Conservation (phyloP, 1,140 invertebrate genomes). For the Bombus balteatus region DNA sequence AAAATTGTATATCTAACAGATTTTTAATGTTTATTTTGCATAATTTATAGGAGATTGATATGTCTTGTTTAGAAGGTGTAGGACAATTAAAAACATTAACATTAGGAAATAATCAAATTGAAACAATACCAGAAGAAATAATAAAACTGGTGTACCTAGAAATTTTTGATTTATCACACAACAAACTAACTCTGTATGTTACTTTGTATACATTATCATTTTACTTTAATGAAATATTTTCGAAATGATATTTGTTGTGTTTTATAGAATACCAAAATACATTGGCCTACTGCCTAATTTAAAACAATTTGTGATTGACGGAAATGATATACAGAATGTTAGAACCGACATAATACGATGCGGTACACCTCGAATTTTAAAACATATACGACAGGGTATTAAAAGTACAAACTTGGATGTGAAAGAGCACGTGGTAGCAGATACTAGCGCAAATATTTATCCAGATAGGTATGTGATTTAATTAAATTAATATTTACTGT, state of each 20-base stretch:
- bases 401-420: slow-evolving; percentile 79
- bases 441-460: slow-evolving; percentile 77
- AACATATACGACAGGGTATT: slow-evolving; percentile 88
- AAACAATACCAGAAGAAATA: slow-evolving; percentile 90
- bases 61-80: slow-evolving; percentile 86
- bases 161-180: slow-evolving; percentile 92
- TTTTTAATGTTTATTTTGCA: slow-evolving; percentile 16
- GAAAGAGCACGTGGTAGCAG: slow-evolving; percentile 57
- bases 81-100: slow-evolving; percentile 89
- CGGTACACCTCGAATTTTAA: slow-evolving; percentile 91
- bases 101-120: slow-evolving; percentile 89
- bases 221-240: slow-evolving; percentile 1
- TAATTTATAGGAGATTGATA: slow-evolving; percentile 85
- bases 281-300: slow-evolving; percentile 90
- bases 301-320: slow-evolving; percentile 91
- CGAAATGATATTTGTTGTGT: slow-evolving; percentile 24
- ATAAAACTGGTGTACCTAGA: slow-evolving; percentile 88
- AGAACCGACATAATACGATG: slow-evolving; percentile 90
- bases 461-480: slow-evolving; percentile 86
- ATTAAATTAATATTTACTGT: slow-evolving; percentile 10
- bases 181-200: slow-evolving; percentile 88
- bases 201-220: slow-evolving; percentile 25
- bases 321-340: slow-evolving; percentile 91
- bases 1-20: background rate
- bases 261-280: slow-evolving; percentile 88